Conservation (phyloP, 2,797 vertebrate genomes). For the Acanthis flammea region DNA sequence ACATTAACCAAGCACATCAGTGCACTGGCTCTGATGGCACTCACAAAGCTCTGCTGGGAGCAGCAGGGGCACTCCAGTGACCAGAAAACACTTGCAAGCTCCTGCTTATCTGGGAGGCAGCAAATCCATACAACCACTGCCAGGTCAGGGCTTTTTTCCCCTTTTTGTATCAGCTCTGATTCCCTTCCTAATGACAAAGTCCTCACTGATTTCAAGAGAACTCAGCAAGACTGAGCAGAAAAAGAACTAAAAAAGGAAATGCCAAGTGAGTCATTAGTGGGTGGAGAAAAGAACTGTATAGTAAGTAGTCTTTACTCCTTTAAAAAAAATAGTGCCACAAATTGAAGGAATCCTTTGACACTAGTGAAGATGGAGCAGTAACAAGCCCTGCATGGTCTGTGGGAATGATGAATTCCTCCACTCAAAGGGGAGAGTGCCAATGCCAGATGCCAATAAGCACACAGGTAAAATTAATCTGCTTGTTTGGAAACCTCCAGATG, state of each 20-base stretch:
- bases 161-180: not conserved
- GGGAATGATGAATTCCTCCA: not conserved
- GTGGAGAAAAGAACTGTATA: not conserved
- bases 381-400: not conserved
- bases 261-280: conserved; percentile 24
- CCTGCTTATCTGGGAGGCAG: not conserved
- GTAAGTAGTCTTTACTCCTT: not conserved
- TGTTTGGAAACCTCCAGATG: not conserved
- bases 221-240: not conserved
- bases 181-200: not conserved
- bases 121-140: not conserved
- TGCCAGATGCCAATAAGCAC: not conserved
- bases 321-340: conserved; percentile 27
- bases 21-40: not conserved
- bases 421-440: not conserved
- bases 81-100: not conserved
- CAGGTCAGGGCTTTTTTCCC: fast-evolving
- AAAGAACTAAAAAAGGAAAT: not conserved
- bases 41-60: not conserved
- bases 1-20: not conserved
- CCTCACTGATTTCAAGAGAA: not conserved
- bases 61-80: not conserved
- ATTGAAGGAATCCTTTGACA: conserved; percentile 20
- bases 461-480: not conserved
- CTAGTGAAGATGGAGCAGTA: conserved; percentile 1